Evolutionary conservation across 92 coral and sea anemone species (phyloP), one percentile per base, ranked within the genome.

Genomic region (Plumapathes pennacea): DNA sequence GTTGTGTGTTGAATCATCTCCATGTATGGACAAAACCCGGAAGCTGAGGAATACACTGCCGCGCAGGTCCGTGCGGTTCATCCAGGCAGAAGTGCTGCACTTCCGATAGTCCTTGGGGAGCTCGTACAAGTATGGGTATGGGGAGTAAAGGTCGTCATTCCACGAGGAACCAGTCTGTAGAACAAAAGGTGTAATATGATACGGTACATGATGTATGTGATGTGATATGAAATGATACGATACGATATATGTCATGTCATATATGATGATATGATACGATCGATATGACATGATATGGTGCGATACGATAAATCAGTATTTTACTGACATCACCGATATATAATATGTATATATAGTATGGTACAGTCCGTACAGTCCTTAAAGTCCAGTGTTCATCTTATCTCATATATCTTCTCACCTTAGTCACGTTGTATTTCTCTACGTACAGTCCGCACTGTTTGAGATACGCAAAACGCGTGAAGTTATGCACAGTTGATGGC

Each of bases 11-110:
- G 67, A 60, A 0, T 89, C 83, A 56, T 78, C 69, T 32, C 90
- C 96, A 54, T 76, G 74, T 29, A 72, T 77, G 31, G 85, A 68
- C 56, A 51, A 79, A 32, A 87, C 86, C 22, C 79, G 90, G 62
- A 87, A 87, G 43, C 96, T 87, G n/a, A 87, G 70, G 75, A 87
- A 87, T 25, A 83, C 96, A 50, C 82, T 83, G 39, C 96, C 96
- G 10, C 96, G 78, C 60, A 87, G 50, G 77, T 87, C 96, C 9
- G 96, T 87, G 47, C 56, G 29, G 42, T 87, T 87, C 83, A 87
- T 72, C 86, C 96, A 58, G 1, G 80, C 51, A 11, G 72, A 50
- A 15, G 90, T 54, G 19, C 76, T 37, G 19, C 96, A 87, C 57
- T 60, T 41, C 61, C 72, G 78, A 53, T 71, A 87, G 18, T 78